Conservation (phyloP, 2,113 vertebrate species). For the Siniperca knerii region DNA sequence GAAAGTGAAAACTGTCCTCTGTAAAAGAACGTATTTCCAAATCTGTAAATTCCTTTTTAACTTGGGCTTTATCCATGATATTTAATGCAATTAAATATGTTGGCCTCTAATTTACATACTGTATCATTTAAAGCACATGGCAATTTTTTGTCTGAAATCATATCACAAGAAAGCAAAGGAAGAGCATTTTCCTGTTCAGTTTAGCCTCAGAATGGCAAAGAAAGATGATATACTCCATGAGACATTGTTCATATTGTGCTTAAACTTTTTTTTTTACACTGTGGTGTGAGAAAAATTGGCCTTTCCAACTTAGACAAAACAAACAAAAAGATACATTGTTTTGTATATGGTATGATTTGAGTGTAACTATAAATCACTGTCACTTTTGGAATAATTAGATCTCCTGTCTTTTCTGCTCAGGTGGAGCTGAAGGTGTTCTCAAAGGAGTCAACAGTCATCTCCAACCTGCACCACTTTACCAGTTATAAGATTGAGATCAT, state of each 20-base stretch:
- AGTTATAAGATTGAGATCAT: constrained; percentile 98
- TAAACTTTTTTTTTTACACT: not conserved
- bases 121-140: not conserved
- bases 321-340: not conserved
- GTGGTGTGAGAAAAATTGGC: not conserved
- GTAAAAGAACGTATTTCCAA: not conserved
- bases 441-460: constrained; percentile 93
- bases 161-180: not conserved
- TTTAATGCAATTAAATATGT: not conserved
- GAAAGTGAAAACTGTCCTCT: not conserved
- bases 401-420: constrained; percentile 37
- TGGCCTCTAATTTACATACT: not conserved
- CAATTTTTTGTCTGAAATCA: not conserved
- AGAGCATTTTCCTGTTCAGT: not conserved
- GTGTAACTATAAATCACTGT: not conserved
- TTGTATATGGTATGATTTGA: not conserved
- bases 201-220: not conserved
- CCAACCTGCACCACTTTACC: constrained; percentile 93
- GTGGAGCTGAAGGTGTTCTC: constrained; percentile 87
- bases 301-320: not conserved
- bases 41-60: not conserved
- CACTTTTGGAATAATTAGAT: not conserved
- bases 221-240: not conserved
- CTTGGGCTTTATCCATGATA: not conserved
- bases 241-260: not conserved